A percentile compares a stretch with the other conserved stretches of the same genome.
Evolutionary conservation across 2,888 invertebrate genomes (phyloP).

Genomic region (Caenorhabditis sp.): DNA sequence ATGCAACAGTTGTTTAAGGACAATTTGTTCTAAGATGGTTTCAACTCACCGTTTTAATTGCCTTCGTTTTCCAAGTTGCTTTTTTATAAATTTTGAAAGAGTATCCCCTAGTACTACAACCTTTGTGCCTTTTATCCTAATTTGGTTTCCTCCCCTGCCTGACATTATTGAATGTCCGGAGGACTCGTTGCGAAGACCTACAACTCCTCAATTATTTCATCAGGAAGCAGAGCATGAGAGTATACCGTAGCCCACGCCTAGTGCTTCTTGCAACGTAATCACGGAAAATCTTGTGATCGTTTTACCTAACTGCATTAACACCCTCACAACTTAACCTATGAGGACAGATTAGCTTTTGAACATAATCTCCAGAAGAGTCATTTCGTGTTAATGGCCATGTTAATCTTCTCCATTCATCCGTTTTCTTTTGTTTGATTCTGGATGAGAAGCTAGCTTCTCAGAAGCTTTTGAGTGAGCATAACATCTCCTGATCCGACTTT

Average conservation of each 20-base stretch:
- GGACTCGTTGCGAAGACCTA: constrained; percentile 20
- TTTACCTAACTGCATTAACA: neutral
- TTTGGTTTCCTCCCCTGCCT: neutral
- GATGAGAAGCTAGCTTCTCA: neutral
- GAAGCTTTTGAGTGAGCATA: neutral
- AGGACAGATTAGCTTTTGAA: constrained; percentile 1
- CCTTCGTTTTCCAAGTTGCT: too few species aligned
- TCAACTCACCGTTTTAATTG: neutral
- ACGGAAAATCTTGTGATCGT: neutral
- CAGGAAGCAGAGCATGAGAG: neutral
- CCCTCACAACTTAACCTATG: neutral
- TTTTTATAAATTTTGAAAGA: too few species aligned
- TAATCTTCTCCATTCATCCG: neutral
- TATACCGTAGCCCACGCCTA: constrained; percentile 13
- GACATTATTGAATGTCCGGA: constrained; percentile 15
- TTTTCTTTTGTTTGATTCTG: constrained; percentile 3
- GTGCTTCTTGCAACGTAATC: constrained; percentile 4
- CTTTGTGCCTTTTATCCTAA: neutral
- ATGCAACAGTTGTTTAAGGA: constrained; percentile 4
- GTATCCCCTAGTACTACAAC: neutral
- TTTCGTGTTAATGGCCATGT: neutral
- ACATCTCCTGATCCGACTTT: constrained; percentile 16
- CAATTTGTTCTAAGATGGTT: neutral
- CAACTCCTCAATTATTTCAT: constrained; percentile 41
- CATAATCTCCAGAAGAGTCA: constrained; percentile 13